These are phyloP conservation scores for Gobius niger DNA, from an alignment of 2,113 vertebrate species.

Conservation along the genomic window DNA sequence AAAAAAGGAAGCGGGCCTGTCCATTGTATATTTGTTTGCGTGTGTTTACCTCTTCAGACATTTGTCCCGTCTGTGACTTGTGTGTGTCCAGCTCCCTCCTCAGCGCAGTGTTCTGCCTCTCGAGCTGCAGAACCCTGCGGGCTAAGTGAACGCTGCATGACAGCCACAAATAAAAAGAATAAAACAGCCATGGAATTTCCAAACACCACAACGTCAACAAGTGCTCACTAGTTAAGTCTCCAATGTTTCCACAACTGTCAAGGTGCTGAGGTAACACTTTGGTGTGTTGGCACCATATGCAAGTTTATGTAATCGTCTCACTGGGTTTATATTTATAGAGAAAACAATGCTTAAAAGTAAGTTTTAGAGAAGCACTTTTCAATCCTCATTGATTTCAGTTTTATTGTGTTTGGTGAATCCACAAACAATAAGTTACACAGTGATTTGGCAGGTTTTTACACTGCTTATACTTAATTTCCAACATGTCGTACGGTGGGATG, in stretches of 20 bases:
- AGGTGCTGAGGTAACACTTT: conserved; percentile 14
- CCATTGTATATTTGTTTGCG: not conserved
- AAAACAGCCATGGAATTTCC: conserved; percentile 9
- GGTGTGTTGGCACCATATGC: not conserved
- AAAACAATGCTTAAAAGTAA: not conserved
- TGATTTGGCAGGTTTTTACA: no score
- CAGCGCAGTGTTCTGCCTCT: conserved; percentile 90
- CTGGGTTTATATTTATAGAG: not conserved
- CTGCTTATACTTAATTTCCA: no score
- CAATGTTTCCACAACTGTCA: conserved; percentile 5
- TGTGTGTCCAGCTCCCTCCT: conserved; percentile 88
- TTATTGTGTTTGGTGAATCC: no score
- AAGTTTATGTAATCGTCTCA: not conserved
- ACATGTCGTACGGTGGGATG: no score
- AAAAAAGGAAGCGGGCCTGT: not conserved
- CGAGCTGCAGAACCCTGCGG: conserved; percentile 91
- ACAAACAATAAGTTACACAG: no score
- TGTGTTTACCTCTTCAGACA: conserved; percentile 87
- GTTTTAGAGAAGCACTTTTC: not conserved
- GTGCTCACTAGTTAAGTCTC: conserved; percentile 30
- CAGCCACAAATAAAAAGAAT: conserved; percentile 42
- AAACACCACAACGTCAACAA: conserved; percentile 40
- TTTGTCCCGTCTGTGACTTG: conserved; percentile 80
- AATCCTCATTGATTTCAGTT: no score
- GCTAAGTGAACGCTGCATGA: conserved; percentile 91